phyloP scores from a whole-genome alignment of 2,113 vertebrate genomes.

The Neodon shergylaensis region DNA sequence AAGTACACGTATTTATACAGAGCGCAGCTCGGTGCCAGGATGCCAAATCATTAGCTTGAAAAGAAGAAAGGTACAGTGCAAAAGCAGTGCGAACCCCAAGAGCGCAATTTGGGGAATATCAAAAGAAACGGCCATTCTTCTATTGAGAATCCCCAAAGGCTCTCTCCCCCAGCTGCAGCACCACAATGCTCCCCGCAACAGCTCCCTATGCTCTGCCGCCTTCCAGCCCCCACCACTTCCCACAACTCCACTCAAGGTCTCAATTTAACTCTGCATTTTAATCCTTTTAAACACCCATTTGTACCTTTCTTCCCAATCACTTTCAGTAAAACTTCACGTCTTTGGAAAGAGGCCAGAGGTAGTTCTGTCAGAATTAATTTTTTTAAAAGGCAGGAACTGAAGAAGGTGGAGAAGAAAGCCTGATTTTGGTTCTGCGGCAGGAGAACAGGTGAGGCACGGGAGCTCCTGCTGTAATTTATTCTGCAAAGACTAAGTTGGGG shows the following conservation, averaged over 20 bases:
- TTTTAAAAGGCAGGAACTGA: background rate
- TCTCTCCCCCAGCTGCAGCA: background rate
- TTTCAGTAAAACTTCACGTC: slow-evolving; percentile 52
- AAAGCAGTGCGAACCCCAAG: slow-evolving; percentile 1
- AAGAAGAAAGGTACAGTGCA: slow-evolving; percentile 30
- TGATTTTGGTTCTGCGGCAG: background rate
- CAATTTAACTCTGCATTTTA: slow-evolving; percentile 48
- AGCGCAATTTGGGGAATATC: slow-evolving; percentile 63
- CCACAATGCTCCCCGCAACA: background rate
- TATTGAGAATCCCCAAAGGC: slow-evolving; percentile 17
- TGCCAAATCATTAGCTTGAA: slow-evolving; percentile 57
- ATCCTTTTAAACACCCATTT: slow-evolving; percentile 64
- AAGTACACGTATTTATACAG: slow-evolving; percentile 50
- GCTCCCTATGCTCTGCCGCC: background rate
- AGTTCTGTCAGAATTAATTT: slow-evolving; percentile 52
- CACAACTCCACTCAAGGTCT: background rate
- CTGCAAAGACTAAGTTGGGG: background rate
- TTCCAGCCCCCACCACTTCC: background rate
- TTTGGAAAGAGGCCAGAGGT: slow-evolving; percentile 59
- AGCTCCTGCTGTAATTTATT: background rate
- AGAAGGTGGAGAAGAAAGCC: slow-evolving; percentile 37
- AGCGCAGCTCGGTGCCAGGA: slow-evolving; percentile 10
- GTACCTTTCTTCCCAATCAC: slow-evolving; percentile 54
- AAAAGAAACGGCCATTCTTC: slow-evolving; percentile 66
- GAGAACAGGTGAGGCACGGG: background rate